These are phyloP conservation scores for Rhipidura dahli DNA, from an alignment of 2,113 vertebrate genomes.

Conservation along the genomic window DNA sequence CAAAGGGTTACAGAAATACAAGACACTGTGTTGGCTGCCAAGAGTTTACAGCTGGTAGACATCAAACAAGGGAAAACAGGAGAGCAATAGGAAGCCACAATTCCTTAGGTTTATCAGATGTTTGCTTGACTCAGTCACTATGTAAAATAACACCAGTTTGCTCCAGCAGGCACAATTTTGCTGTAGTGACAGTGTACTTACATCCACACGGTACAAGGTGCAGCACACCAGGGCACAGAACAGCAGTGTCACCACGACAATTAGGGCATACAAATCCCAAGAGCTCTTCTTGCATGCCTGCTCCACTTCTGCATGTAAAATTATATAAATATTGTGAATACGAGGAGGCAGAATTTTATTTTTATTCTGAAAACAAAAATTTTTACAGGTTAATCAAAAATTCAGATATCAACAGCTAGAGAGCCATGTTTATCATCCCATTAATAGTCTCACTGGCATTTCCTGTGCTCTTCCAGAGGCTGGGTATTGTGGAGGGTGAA, in stretches of 20 bases:
- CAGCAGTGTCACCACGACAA: rapidly evolving
- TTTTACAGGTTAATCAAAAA: not conserved
- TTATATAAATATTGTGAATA: not conserved
- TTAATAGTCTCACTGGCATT: not conserved
- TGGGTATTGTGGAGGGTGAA: too few species aligned
- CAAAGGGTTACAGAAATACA: not conserved
- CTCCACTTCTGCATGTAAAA: not conserved
- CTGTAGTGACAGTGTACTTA: not conserved
- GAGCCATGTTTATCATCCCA: not conserved
- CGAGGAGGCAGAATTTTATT: not conserved
- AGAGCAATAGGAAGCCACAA: not conserved
- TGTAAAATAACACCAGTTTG: not conserved
- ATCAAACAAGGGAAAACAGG: not conserved
- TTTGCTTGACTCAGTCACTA: not conserved
- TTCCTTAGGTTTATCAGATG: not conserved
- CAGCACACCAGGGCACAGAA: not conserved
- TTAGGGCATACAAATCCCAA: not conserved
- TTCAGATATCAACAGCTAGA: not conserved
- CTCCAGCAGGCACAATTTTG: rapidly evolving
- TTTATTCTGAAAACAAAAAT: not conserved
- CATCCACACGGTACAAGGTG: not conserved
- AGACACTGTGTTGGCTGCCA: not conserved
- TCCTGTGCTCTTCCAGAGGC: not conserved
- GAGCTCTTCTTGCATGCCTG: not conserved
- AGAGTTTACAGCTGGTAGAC: not conserved